phyloP scores from a whole-genome alignment of 2,113 vertebrate species.

The Hyla sarda region DNA sequence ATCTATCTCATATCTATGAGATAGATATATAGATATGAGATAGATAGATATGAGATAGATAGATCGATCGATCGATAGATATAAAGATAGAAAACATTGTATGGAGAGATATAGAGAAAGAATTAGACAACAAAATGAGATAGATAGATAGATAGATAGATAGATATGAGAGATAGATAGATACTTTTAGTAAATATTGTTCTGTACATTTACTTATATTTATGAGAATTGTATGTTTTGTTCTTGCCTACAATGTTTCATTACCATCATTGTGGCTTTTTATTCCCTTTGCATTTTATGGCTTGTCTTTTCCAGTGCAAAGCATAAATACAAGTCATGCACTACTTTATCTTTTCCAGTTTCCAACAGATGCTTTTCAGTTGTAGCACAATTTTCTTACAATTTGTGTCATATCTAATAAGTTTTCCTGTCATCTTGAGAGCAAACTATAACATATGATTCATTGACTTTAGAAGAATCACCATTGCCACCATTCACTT shows the following conservation, averaged over 20 bases:
- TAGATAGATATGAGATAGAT: no score
- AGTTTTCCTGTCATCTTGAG: slow-evolving; percentile 45
- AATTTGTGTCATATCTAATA: slow-evolving; percentile 52
- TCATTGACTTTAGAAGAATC: slow-evolving; percentile 36
- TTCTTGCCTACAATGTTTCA: not conserved
- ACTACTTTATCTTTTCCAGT: slow-evolving; percentile 25
- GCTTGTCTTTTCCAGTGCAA: not conserved
- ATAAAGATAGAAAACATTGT: no score
- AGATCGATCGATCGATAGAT: no score
- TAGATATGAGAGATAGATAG: no score
- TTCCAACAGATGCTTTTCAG: slow-evolving; percentile 46
- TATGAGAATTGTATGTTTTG: slow-evolving; percentile 26
- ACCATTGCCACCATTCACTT: slow-evolving; percentile 24
- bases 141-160: no score
- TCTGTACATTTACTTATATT: not conserved
- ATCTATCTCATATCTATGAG: no score
- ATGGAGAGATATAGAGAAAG: no score
- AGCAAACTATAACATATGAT: slow-evolving; percentile 46
- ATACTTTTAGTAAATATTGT: not conserved
- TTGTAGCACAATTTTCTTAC: slow-evolving; percentile 46
- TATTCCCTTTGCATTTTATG: slow-evolving; percentile 19
- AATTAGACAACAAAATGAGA: no score
- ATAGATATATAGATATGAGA: no score
- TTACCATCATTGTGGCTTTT: not conserved
- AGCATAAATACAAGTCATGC: slow-evolving; percentile 34